Evolutionary conservation across 2,797 vertebrate genomes (phyloP).

Genomic region (Margarornis squamiger): DNA sequence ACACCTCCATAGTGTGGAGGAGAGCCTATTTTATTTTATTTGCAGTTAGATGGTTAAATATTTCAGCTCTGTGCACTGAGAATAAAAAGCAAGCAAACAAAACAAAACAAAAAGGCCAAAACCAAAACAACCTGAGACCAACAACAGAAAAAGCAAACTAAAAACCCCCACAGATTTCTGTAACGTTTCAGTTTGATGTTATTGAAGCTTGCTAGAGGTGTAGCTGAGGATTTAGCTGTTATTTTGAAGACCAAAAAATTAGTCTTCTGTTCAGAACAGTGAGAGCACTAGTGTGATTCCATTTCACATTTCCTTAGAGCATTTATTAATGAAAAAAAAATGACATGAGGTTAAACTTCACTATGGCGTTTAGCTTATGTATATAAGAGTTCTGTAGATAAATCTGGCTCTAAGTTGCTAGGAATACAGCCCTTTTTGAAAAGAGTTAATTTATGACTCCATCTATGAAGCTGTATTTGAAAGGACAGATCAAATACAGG

Average conservation of each 20-base stretch:
- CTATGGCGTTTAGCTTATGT: constrained; percentile 20
- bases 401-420: constrained; percentile 27
- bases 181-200: not conserved
- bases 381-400: constrained; percentile 27
- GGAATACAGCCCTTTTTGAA: constrained; percentile 21
- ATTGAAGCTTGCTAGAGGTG: not conserved
- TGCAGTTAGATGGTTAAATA: not conserved
- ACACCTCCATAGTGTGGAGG: not conserved
- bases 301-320: not conserved
- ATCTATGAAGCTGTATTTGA: constrained; percentile 16
- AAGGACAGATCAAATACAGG: constrained; percentile 30
- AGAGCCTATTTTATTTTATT: not conserved
- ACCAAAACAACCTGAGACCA: not conserved
- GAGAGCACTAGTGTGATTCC: not conserved
- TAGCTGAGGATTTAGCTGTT: not conserved
- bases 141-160: not conserved
- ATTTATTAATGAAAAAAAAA: not conserved
- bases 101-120: not conserved
- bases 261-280: not conserved
- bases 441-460: constrained; percentile 45
- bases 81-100: not conserved
- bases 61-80: not conserved
- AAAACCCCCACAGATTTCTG: fast-evolving
- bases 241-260: not conserved
- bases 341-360: not conserved